A percentile compares a stretch with the other conserved stretches of the same genome.
These are phyloP conservation scores for Anomalospiza imberbis DNA, from an alignment of 2,797 vertebrate species.

Conservation along the genomic window DNA sequence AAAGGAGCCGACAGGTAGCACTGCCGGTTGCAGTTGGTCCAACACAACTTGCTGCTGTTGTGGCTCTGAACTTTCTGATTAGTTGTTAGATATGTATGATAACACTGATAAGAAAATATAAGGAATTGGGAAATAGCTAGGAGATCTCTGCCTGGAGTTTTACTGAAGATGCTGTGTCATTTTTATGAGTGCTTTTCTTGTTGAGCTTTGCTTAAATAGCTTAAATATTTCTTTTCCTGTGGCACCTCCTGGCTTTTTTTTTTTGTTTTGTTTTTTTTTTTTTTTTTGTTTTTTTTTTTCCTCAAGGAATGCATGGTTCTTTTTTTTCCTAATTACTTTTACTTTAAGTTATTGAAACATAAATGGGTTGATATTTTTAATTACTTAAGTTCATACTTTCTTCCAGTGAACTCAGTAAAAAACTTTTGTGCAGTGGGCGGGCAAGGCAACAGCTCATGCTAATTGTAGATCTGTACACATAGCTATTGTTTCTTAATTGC, in stretches of 20 bases:
- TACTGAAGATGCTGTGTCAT: too few species aligned
- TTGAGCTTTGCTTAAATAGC: not conserved
- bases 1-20: fast-evolving
- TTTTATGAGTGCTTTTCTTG: not conserved
- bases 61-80: not conserved
- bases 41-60: fast-evolving
- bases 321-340: not conserved
- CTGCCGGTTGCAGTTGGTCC: fast-evolving
- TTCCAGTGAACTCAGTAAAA: not conserved
- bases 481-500: not conserved
- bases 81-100: not conserved
- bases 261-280: not conserved
- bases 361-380: not conserved
- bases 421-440: not conserved
- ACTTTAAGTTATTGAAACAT: not conserved
- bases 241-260: too few species aligned
- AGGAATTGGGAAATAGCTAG: not conserved
- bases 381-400: not conserved
- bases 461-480: not conserved
- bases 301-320: not conserved
- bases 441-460: not conserved
- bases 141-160: not conserved
- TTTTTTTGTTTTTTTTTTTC: too few species aligned
- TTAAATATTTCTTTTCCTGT: not conserved
- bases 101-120: not conserved